Conservation (phyloP, 2,113 vertebrate species). For the Tursiops truncatus region DNA sequence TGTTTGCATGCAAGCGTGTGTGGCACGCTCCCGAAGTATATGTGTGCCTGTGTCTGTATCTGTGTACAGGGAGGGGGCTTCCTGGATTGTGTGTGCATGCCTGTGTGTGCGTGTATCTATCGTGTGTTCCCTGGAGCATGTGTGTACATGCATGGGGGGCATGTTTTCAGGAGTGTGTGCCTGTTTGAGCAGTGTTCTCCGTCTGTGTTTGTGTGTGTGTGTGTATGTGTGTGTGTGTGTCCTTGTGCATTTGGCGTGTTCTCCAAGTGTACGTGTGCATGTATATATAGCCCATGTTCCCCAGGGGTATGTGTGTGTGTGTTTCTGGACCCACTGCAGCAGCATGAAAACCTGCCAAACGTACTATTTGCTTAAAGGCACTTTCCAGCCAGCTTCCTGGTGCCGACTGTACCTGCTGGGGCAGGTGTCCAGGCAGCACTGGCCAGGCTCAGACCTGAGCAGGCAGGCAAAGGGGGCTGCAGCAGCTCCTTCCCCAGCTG, state of each 20-base stretch:
- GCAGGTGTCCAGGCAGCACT: neutral
- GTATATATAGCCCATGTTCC: neutral
- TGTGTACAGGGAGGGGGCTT: neutral
- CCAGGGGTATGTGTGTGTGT: too few relatives aligned
- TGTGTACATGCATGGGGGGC: too few relatives aligned
- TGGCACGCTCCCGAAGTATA: neutral
- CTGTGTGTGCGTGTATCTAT: neutral
- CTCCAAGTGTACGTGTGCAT: too few relatives aligned
- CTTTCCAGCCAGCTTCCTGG: neutral
- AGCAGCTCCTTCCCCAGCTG: neutral
- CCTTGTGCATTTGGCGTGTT: neutral
- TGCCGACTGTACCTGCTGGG: neutral
- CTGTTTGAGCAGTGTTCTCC: neutral
- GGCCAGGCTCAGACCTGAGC: neutral
- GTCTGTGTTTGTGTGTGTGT: too few relatives aligned
- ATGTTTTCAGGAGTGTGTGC: neutral
- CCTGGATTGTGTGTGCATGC: neutral
- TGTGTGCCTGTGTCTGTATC: neutral
- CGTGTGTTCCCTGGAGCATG: neutral
- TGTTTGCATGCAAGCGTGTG: neutral
- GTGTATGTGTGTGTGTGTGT: neutral
- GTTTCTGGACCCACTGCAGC: neutral
- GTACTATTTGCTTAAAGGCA: slow-evolving; percentile 72
- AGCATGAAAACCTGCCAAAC: slow-evolving; percentile 52
- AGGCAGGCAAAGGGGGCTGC: neutral